phyloP scores from a whole-genome alignment of 2,113 vertebrate species.

The Aphyosemion australe region DNA sequence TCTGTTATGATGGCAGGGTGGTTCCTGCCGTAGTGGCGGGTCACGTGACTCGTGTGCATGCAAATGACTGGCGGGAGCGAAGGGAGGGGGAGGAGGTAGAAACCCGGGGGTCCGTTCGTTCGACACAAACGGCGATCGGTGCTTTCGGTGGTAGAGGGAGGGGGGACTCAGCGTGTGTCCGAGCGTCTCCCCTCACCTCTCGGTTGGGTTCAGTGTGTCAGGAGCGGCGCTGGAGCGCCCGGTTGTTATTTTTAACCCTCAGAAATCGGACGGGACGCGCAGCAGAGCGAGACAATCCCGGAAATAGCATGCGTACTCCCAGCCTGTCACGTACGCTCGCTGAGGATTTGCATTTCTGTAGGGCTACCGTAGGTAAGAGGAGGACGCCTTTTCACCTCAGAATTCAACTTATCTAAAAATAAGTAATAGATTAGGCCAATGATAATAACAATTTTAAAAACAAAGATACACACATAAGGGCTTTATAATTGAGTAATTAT shows the following conservation, averaged over 20 bases:
- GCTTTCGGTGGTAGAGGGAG: neutral
- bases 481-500: constrained; percentile 32
- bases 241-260: constrained; percentile 41
- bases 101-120: constrained; percentile 4
- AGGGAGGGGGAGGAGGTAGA: constrained; percentile 14
- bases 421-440: no score
- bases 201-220: neutral
- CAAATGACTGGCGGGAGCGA: constrained; percentile 55
- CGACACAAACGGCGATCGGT: constrained; percentile 7
- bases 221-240: neutral
- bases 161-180: constrained; percentile 3
- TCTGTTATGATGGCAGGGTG: neutral
- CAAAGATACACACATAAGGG: neutral
- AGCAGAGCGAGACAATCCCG: constrained; percentile 63
- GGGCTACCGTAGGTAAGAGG: constrained; percentile 56
- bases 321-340: constrained; percentile 75
- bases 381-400: neutral
- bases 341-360: constrained; percentile 57
- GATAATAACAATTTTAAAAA: no score
- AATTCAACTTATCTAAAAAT: neutral
- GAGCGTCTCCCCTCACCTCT: constrained; percentile 9
- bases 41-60: constrained; percentile 54
- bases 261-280: constrained; percentile 42
- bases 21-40: constrained; percentile 1
- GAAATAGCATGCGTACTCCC: constrained; percentile 75